Percentiles rank a stretch among this genome's conserved stretches.
These are phyloP conservation scores for Polylopha cassiicola DNA, from an alignment of 2,888 invertebrate genomes.

Conservation along the genomic window DNA sequence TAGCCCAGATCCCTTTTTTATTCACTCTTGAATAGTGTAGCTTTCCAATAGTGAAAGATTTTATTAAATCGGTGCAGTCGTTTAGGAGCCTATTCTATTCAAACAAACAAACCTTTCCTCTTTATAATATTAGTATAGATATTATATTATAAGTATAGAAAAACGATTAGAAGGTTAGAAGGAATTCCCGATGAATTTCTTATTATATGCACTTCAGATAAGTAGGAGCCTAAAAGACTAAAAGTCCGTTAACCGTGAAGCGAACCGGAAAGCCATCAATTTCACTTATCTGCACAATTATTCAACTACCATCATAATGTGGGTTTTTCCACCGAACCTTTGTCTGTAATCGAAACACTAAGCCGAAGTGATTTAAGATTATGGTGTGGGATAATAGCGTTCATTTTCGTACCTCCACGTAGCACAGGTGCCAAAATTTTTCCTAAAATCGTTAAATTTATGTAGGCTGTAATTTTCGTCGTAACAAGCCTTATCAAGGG, in stretches of 20 bases:
- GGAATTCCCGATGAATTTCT: no score
- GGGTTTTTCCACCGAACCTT: slow-evolving; percentile 67
- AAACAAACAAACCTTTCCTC: no score
- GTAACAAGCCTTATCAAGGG: slow-evolving; percentile 23
- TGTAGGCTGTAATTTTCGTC: slow-evolving; percentile 43
- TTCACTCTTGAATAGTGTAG: no score
- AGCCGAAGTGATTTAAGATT: slow-evolving; percentile 75
- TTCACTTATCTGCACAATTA: slow-evolving; percentile 72
- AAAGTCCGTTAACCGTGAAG: slow-evolving; percentile 5
- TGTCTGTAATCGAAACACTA: slow-evolving; percentile 75
- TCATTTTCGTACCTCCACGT: slow-evolving; percentile 60
- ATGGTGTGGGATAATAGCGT: slow-evolving; percentile 72
- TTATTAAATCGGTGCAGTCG: no score
- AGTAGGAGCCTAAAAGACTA: not conserved
- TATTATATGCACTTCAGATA: no score
- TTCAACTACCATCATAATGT: slow-evolving; percentile 74
- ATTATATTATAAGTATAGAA: no score
- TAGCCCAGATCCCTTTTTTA: no score
- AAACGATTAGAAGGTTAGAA: no score
- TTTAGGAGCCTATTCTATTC: no score
- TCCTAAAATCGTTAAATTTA: slow-evolving; percentile 62
- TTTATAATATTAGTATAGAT: no score
- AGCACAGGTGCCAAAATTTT: slow-evolving; percentile 66
- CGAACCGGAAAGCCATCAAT: slow-evolving; percentile 54
- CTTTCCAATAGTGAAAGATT: no score